Base-by-base conservation (phyloP, 2,888 invertebrate genomes). In the Rotaria magnacalcarata region DNA sequence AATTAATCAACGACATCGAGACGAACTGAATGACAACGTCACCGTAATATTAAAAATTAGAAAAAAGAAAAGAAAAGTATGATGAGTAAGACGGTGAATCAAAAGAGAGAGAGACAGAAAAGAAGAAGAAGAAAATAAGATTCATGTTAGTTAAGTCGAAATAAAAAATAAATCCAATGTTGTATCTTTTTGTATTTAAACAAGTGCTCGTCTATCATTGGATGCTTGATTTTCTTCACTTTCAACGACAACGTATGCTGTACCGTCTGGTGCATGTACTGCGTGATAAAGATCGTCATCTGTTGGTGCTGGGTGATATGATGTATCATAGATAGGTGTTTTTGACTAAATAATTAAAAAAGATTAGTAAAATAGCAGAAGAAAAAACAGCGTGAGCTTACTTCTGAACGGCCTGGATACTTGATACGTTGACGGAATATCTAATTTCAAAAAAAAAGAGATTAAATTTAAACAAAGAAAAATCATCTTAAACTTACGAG, bases 11-110 rank as follows among this genome's bases (percentile, higher is more conserved):
- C 14, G 67, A 67, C 67, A 27, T 34, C 3, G 14, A 67, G 27
- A 67, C 67, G 27, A 67, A 67, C 67, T 67, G 67, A 67, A 67
- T 67, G 67, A 34, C 67, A 67, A 67, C 16, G n/a, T 67, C 67
- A 67, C 67, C 67, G 67, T 67, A 27, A 67, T 14, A 67, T 34
- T 7, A 27, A 67, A 67, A 16, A 60, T 60, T 60, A 27, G n/a
- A 67, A 34, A 67, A 10, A 16, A 52, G 50, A 52, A 52, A 11
- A 52, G 14, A 21, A 27, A 5, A 14, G 27, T 27, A 60, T 16
- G 27, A 27, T 60, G 16, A 67, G 34, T 67, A 67, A 10, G 67
- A 27, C 67, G 67, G 27, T 67, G 54, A 54, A 54, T 21, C 3
- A 21, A 54, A 21, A 54, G 7, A 54, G 50, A 50, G 14, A 50